Percentiles rank a stretch among this genome's conserved stretches.
Conservation (phyloP, 2,888 invertebrate species). For the Nebria brevicollis region DNA sequence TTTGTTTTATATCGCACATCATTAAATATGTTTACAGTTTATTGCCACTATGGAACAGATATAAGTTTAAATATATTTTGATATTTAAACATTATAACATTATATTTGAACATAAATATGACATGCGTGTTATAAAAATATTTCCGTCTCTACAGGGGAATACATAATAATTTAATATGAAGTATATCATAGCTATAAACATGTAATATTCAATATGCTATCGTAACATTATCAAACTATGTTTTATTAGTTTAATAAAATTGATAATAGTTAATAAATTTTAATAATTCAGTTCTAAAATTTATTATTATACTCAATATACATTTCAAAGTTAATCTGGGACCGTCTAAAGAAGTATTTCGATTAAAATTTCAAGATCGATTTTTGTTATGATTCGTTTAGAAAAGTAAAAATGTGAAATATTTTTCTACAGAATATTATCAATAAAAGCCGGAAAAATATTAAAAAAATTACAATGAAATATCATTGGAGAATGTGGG, state of each 20-base stretch:
- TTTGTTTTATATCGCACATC: not conserved
- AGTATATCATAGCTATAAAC: not conserved
- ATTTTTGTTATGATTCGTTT: no score
- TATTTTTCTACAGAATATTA: not conserved
- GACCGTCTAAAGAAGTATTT: no score
- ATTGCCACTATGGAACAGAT: no score
- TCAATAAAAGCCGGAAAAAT: not conserved
- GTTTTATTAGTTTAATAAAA: not conserved
- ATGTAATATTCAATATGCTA: not conserved
- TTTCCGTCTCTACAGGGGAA: not conserved
- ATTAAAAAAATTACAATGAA: not conserved
- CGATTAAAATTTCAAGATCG: no score
- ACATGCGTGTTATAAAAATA: not conserved
- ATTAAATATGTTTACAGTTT: not conserved
- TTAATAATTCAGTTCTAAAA: not conserved
- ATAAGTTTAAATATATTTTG: not conserved
- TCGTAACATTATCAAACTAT: not conserved
- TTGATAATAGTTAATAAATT: not conserved
- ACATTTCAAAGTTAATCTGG: no score
- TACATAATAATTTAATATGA: not conserved
- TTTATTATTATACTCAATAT: not conserved
- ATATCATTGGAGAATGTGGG: not conserved
- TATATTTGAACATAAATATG: not conserved
- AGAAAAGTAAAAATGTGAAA: no score
- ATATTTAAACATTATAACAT: not conserved